These are phyloP conservation scores for Pangasius larnaudii DNA, from an alignment of 2,797 vertebrate species.

Conservation along the genomic window DNA sequence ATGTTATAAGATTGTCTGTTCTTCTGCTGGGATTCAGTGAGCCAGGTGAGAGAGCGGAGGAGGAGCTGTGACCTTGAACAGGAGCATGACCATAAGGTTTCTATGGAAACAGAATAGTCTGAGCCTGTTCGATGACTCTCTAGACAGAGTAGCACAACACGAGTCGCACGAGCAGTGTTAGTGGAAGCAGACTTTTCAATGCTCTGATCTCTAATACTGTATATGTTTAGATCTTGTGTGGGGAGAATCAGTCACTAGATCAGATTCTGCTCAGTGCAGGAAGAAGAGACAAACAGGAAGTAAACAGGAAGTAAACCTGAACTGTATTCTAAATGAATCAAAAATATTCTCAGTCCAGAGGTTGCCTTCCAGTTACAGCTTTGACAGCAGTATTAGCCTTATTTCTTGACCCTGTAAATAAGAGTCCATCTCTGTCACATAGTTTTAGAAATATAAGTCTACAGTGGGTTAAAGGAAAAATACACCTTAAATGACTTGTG, in stretches of 20 bases:
- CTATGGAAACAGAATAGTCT: conserved; percentile 35
- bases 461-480: background rate
- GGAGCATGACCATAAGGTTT: conserved; percentile 22
- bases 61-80: conserved; percentile 43
- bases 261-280: background rate
- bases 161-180: background rate
- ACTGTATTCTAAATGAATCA: background rate
- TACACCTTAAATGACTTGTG: background rate
- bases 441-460: background rate
- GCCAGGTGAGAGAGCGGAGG: conserved; percentile 31
- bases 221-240: background rate
- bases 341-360: background rate
- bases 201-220: background rate
- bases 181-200: background rate
- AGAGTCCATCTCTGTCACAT: background rate
- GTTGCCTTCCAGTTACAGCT: background rate
- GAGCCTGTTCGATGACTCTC: background rate
- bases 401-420: background rate
- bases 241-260: background rate
- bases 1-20: background rate
- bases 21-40: conserved; percentile 54
- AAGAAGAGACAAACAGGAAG: background rate
- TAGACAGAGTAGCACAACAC: too few species aligned
- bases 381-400: background rate
- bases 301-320: background rate